Conservation (phyloP, 1,140 invertebrate species). For the Tribolium castaneum region DNA sequence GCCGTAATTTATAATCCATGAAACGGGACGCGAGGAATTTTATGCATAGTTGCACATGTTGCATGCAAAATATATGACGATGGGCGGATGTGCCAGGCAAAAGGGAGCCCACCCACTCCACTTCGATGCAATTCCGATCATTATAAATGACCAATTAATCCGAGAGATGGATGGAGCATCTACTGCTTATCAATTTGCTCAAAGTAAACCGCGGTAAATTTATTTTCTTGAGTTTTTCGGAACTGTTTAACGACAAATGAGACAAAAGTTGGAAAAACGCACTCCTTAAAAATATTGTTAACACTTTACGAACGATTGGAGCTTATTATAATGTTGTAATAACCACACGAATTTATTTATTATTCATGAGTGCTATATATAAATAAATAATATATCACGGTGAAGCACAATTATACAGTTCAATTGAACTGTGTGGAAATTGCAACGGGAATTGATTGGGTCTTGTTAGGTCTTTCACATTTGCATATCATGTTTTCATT, state of each 20-base stretch:
- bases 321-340: background rate
- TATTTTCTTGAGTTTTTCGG: background rate
- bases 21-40: conserved; percentile 30
- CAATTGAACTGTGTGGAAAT: background rate
- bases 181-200: background rate
- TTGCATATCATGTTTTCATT: background rate
- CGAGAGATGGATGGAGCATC: background rate
- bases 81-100: background rate
- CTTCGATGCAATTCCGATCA: conserved; percentile 11
- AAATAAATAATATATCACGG: conserved; percentile 6
- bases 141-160: conserved; percentile 3
- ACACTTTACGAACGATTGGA: background rate
- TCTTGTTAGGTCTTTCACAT: conserved; percentile 10
- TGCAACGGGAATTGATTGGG: conserved; percentile 17
- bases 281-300: background rate
- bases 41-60: conserved; percentile 43
- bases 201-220: background rate
- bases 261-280: too few species aligned
- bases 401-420: background rate
- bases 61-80: conserved; percentile 39
- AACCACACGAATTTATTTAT: background rate
- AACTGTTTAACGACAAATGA: too few species aligned
- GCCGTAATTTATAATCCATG: conserved; percentile 29
- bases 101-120: background rate
- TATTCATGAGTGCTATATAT: background rate